Percentiles rank a stretch among this genome's conserved stretches.
These are phyloP conservation scores for Antedon mediterranea DNA, from an alignment of 53 echinoderm and acorn worm genomes.

Conservation along the genomic window DNA sequence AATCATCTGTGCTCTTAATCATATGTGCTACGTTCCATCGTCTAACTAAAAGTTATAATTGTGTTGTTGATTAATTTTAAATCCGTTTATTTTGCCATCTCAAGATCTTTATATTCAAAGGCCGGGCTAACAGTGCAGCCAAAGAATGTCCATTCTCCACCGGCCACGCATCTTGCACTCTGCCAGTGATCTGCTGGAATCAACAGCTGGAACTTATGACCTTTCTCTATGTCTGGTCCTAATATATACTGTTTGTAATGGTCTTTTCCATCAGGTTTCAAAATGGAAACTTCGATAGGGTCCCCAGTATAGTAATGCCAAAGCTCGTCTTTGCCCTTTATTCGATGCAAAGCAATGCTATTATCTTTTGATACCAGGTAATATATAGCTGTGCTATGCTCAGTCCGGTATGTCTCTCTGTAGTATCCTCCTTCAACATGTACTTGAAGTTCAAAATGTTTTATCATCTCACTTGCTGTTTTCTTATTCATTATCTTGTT, in stretches of 20 bases:
- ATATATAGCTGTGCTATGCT: conserved; percentile 8
- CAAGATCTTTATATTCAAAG: conserved; percentile 1
- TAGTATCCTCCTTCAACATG: conserved; percentile 11
- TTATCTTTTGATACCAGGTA: conserved; percentile 2
- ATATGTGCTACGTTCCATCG: too few relatives aligned
- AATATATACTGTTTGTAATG: neutral
- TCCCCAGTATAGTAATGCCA: conserved; percentile 19
- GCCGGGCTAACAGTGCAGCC: conserved; percentile 13
- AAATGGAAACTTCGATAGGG: conserved; percentile 2
- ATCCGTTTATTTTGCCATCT: conserved; percentile 11
- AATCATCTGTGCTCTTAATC: too few relatives aligned
- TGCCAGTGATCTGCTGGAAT: conserved; percentile 17
- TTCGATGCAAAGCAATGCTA: conserved; percentile 2
- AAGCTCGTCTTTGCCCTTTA: conserved; percentile 4
- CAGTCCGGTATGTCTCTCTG: conserved; percentile 5
- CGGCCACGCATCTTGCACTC: neutral
- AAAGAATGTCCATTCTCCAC: conserved; percentile 13
- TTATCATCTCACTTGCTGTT: too few relatives aligned
- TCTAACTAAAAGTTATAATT: too few relatives aligned
- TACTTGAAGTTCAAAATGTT: too few relatives aligned
- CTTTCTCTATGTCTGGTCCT: conserved; percentile 5
- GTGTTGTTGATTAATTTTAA: too few relatives aligned
- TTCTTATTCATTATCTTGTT: too few relatives aligned
- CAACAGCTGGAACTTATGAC: conserved; percentile 8
- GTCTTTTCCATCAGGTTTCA: conserved; percentile 8